Conservation (phyloP, 2,113 vertebrate species). For the Ia io region DNA sequence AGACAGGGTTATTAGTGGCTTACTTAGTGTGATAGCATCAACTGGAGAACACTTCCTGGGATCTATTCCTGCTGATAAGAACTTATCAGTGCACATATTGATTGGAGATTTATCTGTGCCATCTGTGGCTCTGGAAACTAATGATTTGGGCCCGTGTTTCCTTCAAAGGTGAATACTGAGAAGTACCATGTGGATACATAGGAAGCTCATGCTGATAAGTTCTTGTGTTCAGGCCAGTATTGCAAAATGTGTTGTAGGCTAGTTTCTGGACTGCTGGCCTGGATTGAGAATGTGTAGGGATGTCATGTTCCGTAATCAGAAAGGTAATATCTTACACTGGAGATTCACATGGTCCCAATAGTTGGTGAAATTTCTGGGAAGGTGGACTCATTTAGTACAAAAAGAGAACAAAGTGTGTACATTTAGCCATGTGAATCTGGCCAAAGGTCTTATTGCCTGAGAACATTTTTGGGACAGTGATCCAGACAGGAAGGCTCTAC, state of each 20-base stretch:
- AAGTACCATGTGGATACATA: background rate
- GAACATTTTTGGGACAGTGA: background rate
- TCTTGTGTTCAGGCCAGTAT: background rate
- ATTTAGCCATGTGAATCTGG: background rate
- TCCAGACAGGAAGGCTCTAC: background rate
- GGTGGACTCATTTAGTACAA: background rate
- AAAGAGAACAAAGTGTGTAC: background rate
- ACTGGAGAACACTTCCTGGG: constrained; percentile 67
- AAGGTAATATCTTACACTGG: background rate
- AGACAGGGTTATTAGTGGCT: constrained; percentile 60
- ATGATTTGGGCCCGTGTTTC: constrained; percentile 74
- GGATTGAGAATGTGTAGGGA: background rate
- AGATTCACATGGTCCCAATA: background rate
- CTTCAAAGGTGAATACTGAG: constrained; percentile 35
- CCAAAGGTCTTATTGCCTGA: background rate
- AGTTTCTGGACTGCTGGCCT: background rate
- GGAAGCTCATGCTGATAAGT: constrained; percentile 1
- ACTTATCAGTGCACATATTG: constrained; percentile 80
- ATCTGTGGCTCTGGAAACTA: constrained; percentile 79
- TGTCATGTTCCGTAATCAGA: background rate
- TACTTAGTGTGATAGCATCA: constrained; percentile 73
- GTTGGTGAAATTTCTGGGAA: background rate
- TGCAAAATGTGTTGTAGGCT: background rate
- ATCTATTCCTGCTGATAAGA: constrained; percentile 79
- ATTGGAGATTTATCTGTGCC: constrained; percentile 81